phyloP scores from a whole-genome alignment of 2,888 invertebrate species.

The Herminia tarsipennalis region DNA sequence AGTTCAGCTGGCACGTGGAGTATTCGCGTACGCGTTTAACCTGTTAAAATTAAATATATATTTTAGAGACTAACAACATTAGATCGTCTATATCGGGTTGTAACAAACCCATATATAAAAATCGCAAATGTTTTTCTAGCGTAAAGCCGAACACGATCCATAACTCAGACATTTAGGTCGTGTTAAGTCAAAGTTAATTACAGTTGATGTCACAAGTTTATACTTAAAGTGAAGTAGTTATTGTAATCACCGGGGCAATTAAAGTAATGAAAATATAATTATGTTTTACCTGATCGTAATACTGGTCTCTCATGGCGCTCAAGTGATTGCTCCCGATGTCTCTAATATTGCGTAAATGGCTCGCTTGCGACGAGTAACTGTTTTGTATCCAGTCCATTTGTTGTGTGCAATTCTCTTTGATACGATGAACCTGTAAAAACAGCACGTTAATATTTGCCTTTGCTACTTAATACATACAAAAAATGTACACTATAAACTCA shows the following conservation, averaged over 20 bases:
- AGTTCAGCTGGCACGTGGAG: conserved; percentile 95
- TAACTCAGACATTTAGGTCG: conserved; percentile 2
- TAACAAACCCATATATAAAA: no score
- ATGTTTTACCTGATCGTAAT: conserved; percentile 93
- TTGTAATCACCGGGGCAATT: conserved; percentile 2
- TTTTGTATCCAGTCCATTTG: conserved; percentile 97
- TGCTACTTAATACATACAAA: neutral
- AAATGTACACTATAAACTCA: conserved; percentile 69
- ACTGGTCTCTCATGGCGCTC: conserved; percentile 94
- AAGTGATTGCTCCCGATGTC: conserved; percentile 96
- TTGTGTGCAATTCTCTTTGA: conserved; percentile 96
- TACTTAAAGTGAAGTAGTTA: conserved; percentile 1
- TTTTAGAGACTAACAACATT: neutral
- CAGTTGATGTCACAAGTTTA: neutral
- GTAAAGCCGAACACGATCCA: neutral
- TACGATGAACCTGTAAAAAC: conserved; percentile 90
- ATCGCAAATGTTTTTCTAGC: neutral
- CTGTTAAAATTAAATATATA: conserved; percentile 71
- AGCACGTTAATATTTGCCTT: neutral
- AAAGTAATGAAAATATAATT: conserved; percentile 13
- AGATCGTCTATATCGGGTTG: no score
- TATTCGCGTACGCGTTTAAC: conserved; percentile 96
- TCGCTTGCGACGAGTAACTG: conserved; percentile 95
- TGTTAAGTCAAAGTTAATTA: conserved; percentile 1
- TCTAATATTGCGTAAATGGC: conserved; percentile 93